phyloP scores from a whole-genome alignment of 2,797 vertebrate genomes.

The Pangasius sanitwongsei region DNA sequence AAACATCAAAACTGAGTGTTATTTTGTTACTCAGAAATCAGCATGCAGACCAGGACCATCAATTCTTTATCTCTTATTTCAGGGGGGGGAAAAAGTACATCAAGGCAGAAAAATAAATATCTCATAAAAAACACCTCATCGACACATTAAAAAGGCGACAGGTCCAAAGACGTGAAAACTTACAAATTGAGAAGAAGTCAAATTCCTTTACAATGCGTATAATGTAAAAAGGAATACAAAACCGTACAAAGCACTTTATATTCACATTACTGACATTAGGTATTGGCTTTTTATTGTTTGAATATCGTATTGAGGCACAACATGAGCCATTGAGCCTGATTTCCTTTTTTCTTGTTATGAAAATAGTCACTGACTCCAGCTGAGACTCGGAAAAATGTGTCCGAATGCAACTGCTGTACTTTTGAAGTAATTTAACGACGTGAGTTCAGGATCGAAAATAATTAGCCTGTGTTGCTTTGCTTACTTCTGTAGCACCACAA shows the following conservation, averaged over 20 bases:
- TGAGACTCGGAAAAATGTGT: not conserved
- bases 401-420: not conserved
- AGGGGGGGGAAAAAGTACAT: conserved; percentile 68
- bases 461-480: conserved; percentile 21
- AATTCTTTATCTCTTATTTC: conserved; percentile 69
- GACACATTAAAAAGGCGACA: conserved; percentile 76
- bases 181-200: conserved; percentile 57
- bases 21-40: conserved; percentile 63
- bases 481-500: conserved; percentile 49
- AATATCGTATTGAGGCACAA: conserved; percentile 78
- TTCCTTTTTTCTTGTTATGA: conserved; percentile 44
- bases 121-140: conserved; percentile 79
- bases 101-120: conserved; percentile 79
- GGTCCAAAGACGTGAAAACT: conserved; percentile 72
- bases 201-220: conserved; percentile 71
- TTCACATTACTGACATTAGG: conserved; percentile 67
- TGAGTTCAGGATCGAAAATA: conserved; percentile 15
- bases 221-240: conserved; percentile 75
- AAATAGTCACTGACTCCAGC: conserved; percentile 36
- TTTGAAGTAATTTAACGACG: not conserved
- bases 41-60: conserved; percentile 72
- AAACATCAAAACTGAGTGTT: conserved; percentile 51
- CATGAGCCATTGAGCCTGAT: conserved; percentile 54
- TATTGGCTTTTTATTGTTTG: conserved; percentile 64
- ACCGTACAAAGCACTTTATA: conserved; percentile 78